Evolutionary conservation across 2,888 invertebrate genomes (phyloP).

Genomic region (Diaperis boleti): DNA sequence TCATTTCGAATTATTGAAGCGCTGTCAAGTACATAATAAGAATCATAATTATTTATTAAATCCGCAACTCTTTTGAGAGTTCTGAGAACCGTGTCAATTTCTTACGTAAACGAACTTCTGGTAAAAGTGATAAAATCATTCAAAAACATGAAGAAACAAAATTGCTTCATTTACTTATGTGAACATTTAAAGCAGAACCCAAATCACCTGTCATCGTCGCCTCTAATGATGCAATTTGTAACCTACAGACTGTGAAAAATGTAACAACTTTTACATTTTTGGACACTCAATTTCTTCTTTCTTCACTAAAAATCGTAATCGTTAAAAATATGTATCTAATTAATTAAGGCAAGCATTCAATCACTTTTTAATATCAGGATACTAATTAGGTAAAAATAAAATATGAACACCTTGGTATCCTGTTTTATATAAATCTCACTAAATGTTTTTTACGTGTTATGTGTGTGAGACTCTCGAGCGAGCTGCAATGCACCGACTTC

Average conservation of each 20-base stretch:
- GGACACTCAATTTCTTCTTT: conserved; percentile 2
- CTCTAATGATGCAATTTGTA: conserved; percentile 15
- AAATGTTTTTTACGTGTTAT: background rate
- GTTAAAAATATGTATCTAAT: background rate
- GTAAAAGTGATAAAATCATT: conserved; percentile 13
- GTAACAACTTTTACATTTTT: background rate
- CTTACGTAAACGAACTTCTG: conserved; percentile 23
- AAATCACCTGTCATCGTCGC: conserved; percentile 22
- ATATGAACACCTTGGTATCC: too few relatives aligned
- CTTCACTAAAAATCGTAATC: background rate
- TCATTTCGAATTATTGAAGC: background rate
- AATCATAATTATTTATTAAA: background rate
- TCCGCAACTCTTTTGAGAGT: conserved; percentile 10
- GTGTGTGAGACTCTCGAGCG: conserved; percentile 3
- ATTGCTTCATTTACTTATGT: conserved; percentile 25
- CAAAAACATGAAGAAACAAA: conserved; percentile 11
- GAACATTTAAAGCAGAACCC: conserved; percentile 18
- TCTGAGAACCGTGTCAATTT: conserved; percentile 28
- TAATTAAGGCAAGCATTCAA: conserved; percentile 20
- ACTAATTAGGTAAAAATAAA: too few relatives aligned
- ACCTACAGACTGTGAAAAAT: background rate
- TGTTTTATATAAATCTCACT: background rate
- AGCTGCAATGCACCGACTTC: conserved; percentile 19
- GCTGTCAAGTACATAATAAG: background rate
- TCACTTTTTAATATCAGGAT: conserved; percentile 7